phyloP scores from a whole-genome alignment of 1,140 invertebrate species.

The Aphaenogaster floridana region DNA sequence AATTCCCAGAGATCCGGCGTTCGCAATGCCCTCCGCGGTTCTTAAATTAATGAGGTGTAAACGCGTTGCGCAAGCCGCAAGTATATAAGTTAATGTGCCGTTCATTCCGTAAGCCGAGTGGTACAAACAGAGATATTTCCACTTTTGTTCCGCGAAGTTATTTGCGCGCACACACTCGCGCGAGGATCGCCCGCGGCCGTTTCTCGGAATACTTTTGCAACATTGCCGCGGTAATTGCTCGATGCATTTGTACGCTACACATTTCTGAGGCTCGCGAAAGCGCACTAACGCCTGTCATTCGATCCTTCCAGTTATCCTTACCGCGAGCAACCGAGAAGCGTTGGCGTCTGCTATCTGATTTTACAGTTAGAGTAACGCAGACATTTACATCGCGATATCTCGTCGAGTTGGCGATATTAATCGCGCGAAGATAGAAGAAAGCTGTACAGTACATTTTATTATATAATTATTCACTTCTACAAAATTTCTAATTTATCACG shows the following conservation, averaged over 20 bases:
- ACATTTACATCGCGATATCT: neutral
- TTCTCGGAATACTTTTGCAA: conserved; percentile 47
- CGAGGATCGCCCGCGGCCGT: conserved; percentile 12
- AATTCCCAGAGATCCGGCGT: neutral
- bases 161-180: neutral
- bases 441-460: neutral
- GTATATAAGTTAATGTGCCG: conserved; percentile 31
- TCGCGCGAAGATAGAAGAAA: neutral
- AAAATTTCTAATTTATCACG: neutral
- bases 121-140: conserved; percentile 31
- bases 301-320: conserved; percentile 27
- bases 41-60: conserved; percentile 52
- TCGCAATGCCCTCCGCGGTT: conserved; percentile 6
- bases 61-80: conserved; percentile 37
- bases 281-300: conserved; percentile 7
- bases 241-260: neutral
- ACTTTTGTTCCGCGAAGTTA: conserved; percentile 29
- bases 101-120: conserved; percentile 18
- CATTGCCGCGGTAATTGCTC: conserved; percentile 27
- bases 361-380: conserved; percentile 4
- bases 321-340: neutral
- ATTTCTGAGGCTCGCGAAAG: conserved; percentile 35
- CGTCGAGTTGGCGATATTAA: neutral
- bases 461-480: neutral
- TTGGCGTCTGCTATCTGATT: conserved; percentile 9